These are phyloP conservation scores for Escarpia spicata DNA, from an alignment of 2,888 invertebrate species.

Conservation along the genomic window DNA sequence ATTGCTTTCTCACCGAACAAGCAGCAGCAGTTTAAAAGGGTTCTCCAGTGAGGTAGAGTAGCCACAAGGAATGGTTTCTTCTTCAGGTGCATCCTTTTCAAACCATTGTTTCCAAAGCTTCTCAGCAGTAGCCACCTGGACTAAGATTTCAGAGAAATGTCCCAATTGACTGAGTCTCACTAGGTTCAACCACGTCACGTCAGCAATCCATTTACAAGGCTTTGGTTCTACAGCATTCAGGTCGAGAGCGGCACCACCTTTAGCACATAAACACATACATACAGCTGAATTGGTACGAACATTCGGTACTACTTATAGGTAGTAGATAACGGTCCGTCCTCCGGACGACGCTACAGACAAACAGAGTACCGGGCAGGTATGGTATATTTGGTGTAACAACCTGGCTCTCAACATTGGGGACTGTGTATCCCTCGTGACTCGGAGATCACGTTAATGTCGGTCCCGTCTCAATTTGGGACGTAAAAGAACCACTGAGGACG, in stretches of 20 bases:
- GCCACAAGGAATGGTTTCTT: conserved; percentile 82
- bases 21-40: conserved; percentile 79
- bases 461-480: too few species aligned
- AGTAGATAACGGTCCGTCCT: not conserved
- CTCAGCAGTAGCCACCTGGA: conserved; percentile 75
- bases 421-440: too few species aligned
- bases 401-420: too few species aligned
- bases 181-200: conserved; percentile 87
- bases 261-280: not conserved
- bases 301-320: not conserved
- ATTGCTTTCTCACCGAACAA: conserved; percentile 76
- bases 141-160: conserved; percentile 81
- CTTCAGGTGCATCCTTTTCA: conserved; percentile 87
- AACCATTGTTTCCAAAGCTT: conserved; percentile 64
- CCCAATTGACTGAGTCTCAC: conserved; percentile 79
- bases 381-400: too few species aligned
- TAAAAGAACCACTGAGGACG: too few species aligned
- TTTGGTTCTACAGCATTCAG: conserved; percentile 83
- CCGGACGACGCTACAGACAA: too few species aligned
- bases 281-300: not conserved
- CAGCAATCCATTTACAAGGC: conserved; percentile 85
- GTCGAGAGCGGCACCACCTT: conserved; percentile 82
- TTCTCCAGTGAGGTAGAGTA: conserved; percentile 77
- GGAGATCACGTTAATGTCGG: too few species aligned
- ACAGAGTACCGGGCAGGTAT: too few species aligned